Evolutionary conservation across 2,113 vertebrate species (phyloP).

Genomic region (Archocentrus centrarchus): DNA sequence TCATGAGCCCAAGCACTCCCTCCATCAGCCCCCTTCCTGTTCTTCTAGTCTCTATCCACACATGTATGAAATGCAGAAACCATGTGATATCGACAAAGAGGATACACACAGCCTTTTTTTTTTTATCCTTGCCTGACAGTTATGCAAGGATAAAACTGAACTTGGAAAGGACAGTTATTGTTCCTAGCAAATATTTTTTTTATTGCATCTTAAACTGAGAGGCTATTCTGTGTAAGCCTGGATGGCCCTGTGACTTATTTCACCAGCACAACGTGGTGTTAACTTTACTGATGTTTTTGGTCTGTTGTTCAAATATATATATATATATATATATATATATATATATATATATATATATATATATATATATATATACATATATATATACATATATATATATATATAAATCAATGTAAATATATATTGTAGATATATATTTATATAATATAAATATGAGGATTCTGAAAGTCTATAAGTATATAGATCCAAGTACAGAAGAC

Average conservation of each 20-base stretch:
- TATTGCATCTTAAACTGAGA: not conserved
- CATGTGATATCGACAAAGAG: slow-evolving; percentile 27
- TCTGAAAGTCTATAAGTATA: not conserved
- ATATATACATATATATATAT: no score
- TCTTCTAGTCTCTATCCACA: slow-evolving; percentile 38
- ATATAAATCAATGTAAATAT: no score
- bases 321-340: no score
- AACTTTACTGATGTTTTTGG: not conserved
- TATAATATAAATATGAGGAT: not conserved
- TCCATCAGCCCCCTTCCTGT: not conserved
- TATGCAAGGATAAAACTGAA: slow-evolving; percentile 54
- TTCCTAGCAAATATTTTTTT: not conserved
- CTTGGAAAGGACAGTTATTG: slow-evolving; percentile 24
- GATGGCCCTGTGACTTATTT: not conserved
- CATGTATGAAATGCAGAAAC: slow-evolving; percentile 52
- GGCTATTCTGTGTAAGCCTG: not conserved
- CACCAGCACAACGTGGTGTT: not conserved
- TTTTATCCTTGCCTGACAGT: slow-evolving; percentile 10
- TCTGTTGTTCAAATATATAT: not conserved
- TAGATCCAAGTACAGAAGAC: not conserved
- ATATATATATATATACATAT: no score
- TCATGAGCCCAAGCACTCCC: slow-evolving; percentile 1
- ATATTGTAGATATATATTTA: no score
- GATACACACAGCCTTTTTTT: slow-evolving; percentile 3
- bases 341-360: no score